Evolutionary conservation across 2,113 vertebrate genomes (phyloP).

Genomic region (Gambusia affinis): DNA sequence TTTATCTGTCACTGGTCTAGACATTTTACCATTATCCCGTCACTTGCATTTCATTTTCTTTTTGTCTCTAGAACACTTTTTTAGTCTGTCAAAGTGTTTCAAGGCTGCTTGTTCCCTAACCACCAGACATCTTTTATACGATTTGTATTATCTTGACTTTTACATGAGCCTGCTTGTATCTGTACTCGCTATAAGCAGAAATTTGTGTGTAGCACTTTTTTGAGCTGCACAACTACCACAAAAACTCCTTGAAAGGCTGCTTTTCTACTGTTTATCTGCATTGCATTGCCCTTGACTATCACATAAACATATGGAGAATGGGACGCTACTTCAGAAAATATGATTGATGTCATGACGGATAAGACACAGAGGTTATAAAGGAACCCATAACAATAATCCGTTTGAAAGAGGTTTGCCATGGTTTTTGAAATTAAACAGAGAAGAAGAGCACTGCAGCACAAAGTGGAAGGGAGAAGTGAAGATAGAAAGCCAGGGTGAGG

Average conservation of each 20-base stretch:
- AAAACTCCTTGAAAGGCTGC: constrained; percentile 46
- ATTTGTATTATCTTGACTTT: constrained; percentile 79
- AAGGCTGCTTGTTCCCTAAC: constrained; percentile 42
- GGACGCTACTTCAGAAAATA: constrained; percentile 61
- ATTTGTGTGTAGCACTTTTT: constrained; percentile 61
- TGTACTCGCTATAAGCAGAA: constrained; percentile 69
- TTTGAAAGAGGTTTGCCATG: constrained; percentile 45
- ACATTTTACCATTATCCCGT: constrained; percentile 13
- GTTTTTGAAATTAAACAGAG: constrained; percentile 49
- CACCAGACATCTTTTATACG: constrained; percentile 66
- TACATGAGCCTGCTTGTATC: constrained; percentile 74
- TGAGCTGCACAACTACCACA: constrained; percentile 57
- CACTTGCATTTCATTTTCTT: constrained; percentile 15
- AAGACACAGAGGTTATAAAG: constrained; percentile 54
- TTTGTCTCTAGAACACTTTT: constrained; percentile 22
- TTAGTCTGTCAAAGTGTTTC: constrained; percentile 32
- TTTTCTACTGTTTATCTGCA: constrained; percentile 70
- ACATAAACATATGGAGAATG: constrained; percentile 61
- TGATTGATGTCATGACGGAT: constrained; percentile 58
- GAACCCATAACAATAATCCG: constrained; percentile 66
- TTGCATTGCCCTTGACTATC: constrained; percentile 73
- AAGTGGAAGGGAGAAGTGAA: constrained; percentile 35
- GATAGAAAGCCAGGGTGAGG: constrained; percentile 35
- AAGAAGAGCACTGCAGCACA: constrained; percentile 22
- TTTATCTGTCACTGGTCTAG: constrained; percentile 20